A percentile compares a stretch with the other conserved stretches of the same genome.
phyloP scores from a whole-genome alignment of 2,888 invertebrate genomes.

The Callyntrura guangdongensis region DNA sequence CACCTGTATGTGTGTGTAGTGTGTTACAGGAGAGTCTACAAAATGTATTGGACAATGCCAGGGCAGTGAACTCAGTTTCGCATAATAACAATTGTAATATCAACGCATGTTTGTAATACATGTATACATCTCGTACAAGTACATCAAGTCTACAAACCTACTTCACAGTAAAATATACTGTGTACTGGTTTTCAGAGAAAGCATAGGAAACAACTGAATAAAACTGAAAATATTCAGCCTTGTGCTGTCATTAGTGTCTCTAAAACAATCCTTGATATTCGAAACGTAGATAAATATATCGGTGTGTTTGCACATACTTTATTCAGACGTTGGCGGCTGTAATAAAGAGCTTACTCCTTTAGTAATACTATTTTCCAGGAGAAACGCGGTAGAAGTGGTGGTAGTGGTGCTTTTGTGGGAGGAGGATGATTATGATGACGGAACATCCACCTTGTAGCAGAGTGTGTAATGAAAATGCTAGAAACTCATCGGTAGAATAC shows the following conservation, averaged over 20 bases:
- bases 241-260: conserved; percentile 62
- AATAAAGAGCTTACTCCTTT: background rate
- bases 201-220: background rate
- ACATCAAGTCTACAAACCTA: background rate
- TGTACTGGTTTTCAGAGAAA: background rate
- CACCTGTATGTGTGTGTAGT: too few relatives aligned
- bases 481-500: background rate
- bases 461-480: background rate
- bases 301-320: background rate
- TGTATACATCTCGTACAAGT: background rate
- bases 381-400: too few relatives aligned
- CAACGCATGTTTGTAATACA: background rate
- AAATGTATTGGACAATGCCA: background rate
- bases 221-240: conserved; percentile 40
- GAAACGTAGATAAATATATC: background rate
- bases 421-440: background rate
- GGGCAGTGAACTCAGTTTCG: conserved; percentile 56
- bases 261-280: conserved; percentile 57
- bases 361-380: too few relatives aligned
- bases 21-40: background rate
- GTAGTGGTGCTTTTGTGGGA: too few relatives aligned
- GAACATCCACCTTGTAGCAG: background rate
- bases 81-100: background rate
- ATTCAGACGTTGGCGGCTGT: too few relatives aligned
- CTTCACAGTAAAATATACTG: background rate